These are phyloP conservation scores for Melanaphis sacchari DNA, from an alignment of 1,140 invertebrate genomes.

Conservation along the genomic window DNA sequence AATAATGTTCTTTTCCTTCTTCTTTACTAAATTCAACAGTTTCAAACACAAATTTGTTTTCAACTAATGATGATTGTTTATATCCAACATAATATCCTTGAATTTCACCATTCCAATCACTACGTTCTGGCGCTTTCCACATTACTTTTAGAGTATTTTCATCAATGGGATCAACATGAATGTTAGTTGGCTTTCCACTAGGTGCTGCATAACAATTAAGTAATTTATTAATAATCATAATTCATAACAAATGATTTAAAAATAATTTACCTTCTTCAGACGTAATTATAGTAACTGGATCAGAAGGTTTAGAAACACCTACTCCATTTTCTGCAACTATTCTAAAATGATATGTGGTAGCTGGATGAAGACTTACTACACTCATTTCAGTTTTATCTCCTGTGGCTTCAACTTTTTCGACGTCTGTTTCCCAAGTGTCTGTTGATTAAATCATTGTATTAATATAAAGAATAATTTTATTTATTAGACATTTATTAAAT, in stretches of 20 bases:
- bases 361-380: conserved; percentile 87
- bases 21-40: conserved; percentile 91
- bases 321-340: conserved; percentile 95
- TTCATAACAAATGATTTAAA: background rate
- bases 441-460: conserved; percentile 44
- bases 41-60: conserved; percentile 89
- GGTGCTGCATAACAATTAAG: conserved; percentile 68
- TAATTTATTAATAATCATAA: conserved; percentile 32
- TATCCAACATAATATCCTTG: conserved; percentile 90
- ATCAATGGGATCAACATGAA: conserved; percentile 89
- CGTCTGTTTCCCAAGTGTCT: conserved; percentile 75
- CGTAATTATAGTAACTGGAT: conserved; percentile 91
- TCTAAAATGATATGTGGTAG: conserved; percentile 89
- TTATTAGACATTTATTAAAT: background rate
- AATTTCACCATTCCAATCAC: conserved; percentile 93
- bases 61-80: conserved; percentile 78
- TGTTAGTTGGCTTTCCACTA: conserved; percentile 80
- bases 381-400: conserved; percentile 86
- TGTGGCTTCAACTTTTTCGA: conserved; percentile 83
- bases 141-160: conserved; percentile 90
- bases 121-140: conserved; percentile 89
- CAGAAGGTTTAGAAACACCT: conserved; percentile 88
- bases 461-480: conserved; percentile 21
- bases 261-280: conserved; percentile 79
- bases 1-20: conserved; percentile 87